Base-by-base conservation (phyloP, 2,888 invertebrate species). In the Sinelater perroti region DNA sequence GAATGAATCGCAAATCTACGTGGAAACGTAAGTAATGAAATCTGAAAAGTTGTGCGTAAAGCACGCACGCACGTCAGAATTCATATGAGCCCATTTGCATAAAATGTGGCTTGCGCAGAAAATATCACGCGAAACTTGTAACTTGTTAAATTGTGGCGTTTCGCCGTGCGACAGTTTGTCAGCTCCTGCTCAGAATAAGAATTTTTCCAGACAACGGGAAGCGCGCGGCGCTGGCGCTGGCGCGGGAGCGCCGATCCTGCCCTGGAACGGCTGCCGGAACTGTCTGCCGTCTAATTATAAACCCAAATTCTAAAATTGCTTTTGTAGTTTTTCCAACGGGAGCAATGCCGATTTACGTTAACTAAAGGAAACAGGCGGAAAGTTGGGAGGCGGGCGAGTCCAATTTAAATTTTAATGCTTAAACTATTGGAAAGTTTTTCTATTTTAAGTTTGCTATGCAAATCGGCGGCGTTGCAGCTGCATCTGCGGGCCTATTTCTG, bases 31-130 rank as follows among this genome's bases (percentile, higher is more conserved):
- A 42, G 56, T 50, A 61, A 61, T 61, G 60, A 61, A 61, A 61
- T 57, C 45, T 47, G 49, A 56, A 56, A 57, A 57, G 60, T 57
- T 53, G 57, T 57, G 60, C 56, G 56, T 61, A 57, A 61, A 49
- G 51, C 56, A 61, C 53, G 53, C 60, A 57, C 60, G 49, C 57
- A 47, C 42, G 38, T 56, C 44, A 52, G 55, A 60, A 56, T 56
- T 60, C 60, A 56, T 60, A 60, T 40, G 53, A 46, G 56, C 36
- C 35, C 49, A 57, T 61, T 61, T 51, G 47, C 56, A 61, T 60
- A 54, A 61, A 52, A 53, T 45, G 59, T 57, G 17, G 50, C 54
- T 44, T 42, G 49, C 50, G 35, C 33, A 44, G 20, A 50, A 47
- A 49, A 49, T 49, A 55, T 54, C 54, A 59, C 53, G 59, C 54